These are phyloP conservation scores for Progne subis DNA, from an alignment of 2,113 vertebrate genomes.

Conservation along the genomic window DNA sequence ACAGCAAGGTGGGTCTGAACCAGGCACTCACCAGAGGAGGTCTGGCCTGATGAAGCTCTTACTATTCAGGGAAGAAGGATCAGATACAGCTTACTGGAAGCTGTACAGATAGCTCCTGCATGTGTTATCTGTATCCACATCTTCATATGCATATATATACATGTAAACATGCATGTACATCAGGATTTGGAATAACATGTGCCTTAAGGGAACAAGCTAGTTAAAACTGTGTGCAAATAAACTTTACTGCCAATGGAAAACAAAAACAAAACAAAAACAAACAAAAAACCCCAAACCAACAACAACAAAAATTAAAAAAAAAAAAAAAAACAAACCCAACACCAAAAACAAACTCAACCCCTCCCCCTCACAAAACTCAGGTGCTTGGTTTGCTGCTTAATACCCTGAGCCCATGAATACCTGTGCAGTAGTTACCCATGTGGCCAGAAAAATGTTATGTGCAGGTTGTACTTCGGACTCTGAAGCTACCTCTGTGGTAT, in stretches of 20 bases:
- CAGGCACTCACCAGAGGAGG: not conserved
- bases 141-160: too few species aligned
- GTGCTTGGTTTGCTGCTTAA: not conserved
- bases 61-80: not conserved
- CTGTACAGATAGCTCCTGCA: not conserved
- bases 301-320: too few species aligned
- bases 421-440: not conserved
- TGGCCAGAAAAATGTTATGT: not conserved
- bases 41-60: not conserved
- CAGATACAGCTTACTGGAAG: not conserved
- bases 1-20: not conserved
- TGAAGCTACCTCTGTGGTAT: not conserved
- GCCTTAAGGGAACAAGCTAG: not conserved
- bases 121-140: not conserved
- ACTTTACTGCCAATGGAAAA: not conserved
- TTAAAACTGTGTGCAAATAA: not conserved
- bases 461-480: not conserved
- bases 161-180: not conserved
- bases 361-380: accelerated
- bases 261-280: too few species aligned
- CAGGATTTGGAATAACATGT: not conserved
- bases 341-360: not conserved
- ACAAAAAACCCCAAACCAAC: too few species aligned
- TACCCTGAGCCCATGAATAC: not conserved
- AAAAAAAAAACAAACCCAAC: too few species aligned